Percentiles rank a stretch among this genome's conserved stretches.
phyloP scores from a whole-genome alignment of 2,113 vertebrate species.

The Semnornis frantzii region DNA sequence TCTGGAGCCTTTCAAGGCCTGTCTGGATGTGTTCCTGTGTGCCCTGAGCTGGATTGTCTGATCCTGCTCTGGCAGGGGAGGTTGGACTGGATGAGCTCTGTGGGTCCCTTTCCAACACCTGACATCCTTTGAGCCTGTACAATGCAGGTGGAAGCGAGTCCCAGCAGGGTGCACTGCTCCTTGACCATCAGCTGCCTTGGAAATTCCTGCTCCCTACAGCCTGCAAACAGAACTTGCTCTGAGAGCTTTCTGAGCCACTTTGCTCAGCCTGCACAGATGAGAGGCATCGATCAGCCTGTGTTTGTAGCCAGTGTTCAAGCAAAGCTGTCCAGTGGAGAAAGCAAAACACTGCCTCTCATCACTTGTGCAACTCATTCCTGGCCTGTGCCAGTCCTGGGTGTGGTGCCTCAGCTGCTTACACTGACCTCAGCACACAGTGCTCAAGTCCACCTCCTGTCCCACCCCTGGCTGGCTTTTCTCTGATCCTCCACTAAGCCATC shows the following conservation, averaged over 20 bases:
- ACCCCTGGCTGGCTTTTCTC: neutral
- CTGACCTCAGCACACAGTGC: constrained; percentile 7
- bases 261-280: rapidly evolving
- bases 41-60: too few species aligned
- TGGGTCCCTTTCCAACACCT: too few species aligned
- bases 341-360: neutral
- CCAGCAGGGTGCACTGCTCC: neutral
- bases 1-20: too few species aligned
- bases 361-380: neutral
- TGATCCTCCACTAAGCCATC: neutral
- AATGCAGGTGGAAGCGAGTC: neutral
- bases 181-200: neutral
- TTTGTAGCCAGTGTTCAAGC: neutral
- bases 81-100: too few species aligned
- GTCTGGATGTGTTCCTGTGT: too few species aligned
- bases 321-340: neutral
- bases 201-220: neutral
- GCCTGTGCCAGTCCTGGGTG: neutral
- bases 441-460: neutral
- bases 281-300: neutral
- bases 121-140: neutral
- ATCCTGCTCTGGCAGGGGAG: too few species aligned
- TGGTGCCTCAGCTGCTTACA: neutral
- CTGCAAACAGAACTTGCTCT: neutral
- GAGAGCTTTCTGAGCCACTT: neutral